Base-by-base conservation (phyloP, 2,888 invertebrate genomes). In the Tineola bisselliella region DNA sequence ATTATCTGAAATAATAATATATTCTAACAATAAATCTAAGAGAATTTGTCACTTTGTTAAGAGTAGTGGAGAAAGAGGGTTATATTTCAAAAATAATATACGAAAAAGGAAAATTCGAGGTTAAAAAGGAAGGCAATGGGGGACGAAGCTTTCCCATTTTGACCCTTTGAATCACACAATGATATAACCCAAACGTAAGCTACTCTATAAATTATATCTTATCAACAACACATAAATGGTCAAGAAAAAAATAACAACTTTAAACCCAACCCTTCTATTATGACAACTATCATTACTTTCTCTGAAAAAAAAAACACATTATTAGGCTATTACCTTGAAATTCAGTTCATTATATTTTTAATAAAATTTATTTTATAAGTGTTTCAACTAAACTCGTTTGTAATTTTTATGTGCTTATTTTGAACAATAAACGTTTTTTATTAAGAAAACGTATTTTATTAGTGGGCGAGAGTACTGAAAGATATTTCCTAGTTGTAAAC, bases 171-270 rank as follows among this genome's bases (percentile, higher is more conserved):
- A 33, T 58, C 58, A 58, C 13, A n/a, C 31, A n/a, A n/a, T n/a
- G n/a, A n/a, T n/a, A n/a, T n/a, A 12, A 25, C 33, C 58, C 58
- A 15, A 48, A 58, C 17, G 58, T 58, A 58, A 58, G 15, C 58
- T 33, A 11, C 33, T 33, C 58, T 58, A 58, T 58, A 58, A 58
- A 58, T 58, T 58, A 33, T 58, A 58, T 58, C 12, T 58, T 58
- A 58, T 58, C 58, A 54, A 18, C 54, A 18, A 54, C 54, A 54
- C 17, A 54, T 54, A 54, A 54, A 54, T 25, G 54, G 54, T 15
- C 6, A 12, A 54, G 48, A 13, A 48, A 6, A 48, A 48, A 48
- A 48, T 48, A 48, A 48, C 48, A 48, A 38, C 1, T 31, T 38
- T 38, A 38, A 38, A 48, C 48, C 15, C 48, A 48, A 48, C 48